Conservation (phyloP, 2,797 vertebrate species). For the Enteromius paludinosus region DNA sequence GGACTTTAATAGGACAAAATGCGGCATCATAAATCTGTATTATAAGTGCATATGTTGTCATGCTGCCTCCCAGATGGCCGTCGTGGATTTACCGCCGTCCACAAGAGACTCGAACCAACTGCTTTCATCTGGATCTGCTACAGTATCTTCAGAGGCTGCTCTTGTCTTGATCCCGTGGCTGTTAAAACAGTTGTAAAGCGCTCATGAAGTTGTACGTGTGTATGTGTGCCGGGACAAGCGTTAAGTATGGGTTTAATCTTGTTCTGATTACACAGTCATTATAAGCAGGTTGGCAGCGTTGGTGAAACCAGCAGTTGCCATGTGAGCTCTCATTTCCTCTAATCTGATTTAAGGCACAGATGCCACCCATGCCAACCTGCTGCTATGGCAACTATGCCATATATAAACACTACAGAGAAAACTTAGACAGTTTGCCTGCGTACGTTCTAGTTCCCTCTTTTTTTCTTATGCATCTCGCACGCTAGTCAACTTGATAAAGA, state of each 20-base stretch:
- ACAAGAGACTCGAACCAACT: constrained; percentile 17
- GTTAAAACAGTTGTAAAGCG: background rate
- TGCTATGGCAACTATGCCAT: constrained; percentile 46
- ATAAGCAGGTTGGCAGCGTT: constrained; percentile 42
- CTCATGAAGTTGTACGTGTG: constrained; percentile 24
- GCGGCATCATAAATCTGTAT: constrained; percentile 30
- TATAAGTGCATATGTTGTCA: background rate
- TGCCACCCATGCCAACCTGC: constrained; percentile 34
- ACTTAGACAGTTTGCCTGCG: background rate
- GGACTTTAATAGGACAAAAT: constrained; percentile 23
- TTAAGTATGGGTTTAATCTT: constrained; percentile 25
- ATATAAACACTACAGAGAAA: constrained; percentile 25
- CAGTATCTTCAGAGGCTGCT: background rate
- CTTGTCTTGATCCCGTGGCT: background rate
- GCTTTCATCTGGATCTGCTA: background rate
- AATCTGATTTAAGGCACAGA: constrained; percentile 55
- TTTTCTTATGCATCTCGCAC: background rate
- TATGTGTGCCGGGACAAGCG: constrained; percentile 7
- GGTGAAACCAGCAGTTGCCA: constrained; percentile 38
- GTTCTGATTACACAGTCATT: constrained; percentile 60
- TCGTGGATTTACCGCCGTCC: background rate
- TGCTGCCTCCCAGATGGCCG: constrained; percentile 24
- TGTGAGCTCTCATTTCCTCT: constrained; percentile 50
- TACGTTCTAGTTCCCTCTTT: background rate
- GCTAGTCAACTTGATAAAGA: background rate